Evolutionary conservation across 2,888 invertebrate genomes (phyloP).

Genomic region (Linnaemya tessellans): DNA sequence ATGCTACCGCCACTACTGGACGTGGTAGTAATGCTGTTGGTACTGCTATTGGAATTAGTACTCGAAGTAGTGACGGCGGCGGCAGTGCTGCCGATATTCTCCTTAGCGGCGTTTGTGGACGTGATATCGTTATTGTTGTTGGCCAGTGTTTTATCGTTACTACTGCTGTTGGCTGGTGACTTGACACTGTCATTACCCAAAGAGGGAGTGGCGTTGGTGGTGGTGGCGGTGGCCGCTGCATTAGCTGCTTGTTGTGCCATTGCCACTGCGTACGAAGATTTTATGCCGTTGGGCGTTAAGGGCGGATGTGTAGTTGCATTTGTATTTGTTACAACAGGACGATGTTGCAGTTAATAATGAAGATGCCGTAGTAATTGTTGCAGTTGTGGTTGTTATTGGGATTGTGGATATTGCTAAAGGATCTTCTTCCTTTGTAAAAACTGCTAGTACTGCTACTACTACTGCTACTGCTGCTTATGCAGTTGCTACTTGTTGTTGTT

Average conservation of each 20-base stretch:
- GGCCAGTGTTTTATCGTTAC: slow-evolving; percentile 60
- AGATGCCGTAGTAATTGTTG: slow-evolving; percentile 48
- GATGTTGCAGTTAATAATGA: slow-evolving; percentile 31
- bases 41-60: slow-evolving; percentile 40
- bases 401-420: slow-evolving; percentile 68
- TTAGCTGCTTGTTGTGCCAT: slow-evolving; percentile 72
- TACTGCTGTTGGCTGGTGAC: slow-evolving; percentile 35
- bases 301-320: slow-evolving; percentile 72
- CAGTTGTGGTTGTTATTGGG: slow-evolving; percentile 54
- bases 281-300: slow-evolving; percentile 74
- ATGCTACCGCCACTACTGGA: slow-evolving; percentile 31
- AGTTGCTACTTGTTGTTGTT: slow-evolving; percentile 31
- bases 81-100: slow-evolving; percentile 41
- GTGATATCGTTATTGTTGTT: slow-evolving; percentile 53
- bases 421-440: slow-evolving; percentile 71
- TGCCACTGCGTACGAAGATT: slow-evolving; percentile 73
- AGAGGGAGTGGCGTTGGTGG: slow-evolving; percentile 14
- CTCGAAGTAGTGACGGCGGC: slow-evolving; percentile 44
- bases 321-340: slow-evolving; percentile 61
- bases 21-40: slow-evolving; percentile 28
- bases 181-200: slow-evolving; percentile 39
- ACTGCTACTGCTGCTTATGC: slow-evolving; percentile 25
- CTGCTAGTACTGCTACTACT: slow-evolving; percentile 44
- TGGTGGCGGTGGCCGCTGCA: slow-evolving; percentile 40
- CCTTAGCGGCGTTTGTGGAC: slow-evolving; percentile 51